Evolutionary conservation across 2,113 vertebrate genomes (phyloP).

Genomic region (Tragelaphus imberbis): DNA sequence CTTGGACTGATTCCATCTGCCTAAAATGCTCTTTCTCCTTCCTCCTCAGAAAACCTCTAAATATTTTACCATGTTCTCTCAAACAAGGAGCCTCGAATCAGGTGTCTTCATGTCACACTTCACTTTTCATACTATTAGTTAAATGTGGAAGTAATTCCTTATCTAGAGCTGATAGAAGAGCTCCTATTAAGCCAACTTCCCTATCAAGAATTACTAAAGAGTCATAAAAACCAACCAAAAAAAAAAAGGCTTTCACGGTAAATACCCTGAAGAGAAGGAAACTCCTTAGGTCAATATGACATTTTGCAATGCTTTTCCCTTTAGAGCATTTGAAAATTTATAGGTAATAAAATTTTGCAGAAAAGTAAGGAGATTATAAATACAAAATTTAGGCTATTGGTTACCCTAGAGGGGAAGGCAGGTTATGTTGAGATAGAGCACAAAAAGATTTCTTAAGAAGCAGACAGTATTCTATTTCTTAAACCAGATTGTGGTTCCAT

Average conservation of each 20-base stretch:
- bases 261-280: background rate
- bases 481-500: background rate
- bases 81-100: background rate
- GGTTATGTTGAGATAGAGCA: background rate
- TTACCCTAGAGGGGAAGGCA: background rate
- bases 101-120: background rate
- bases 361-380: background rate
- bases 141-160: background rate
- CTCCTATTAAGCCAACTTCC: background rate
- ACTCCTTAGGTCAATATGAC: background rate
- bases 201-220: background rate
- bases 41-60: background rate
- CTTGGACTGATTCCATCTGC: background rate
- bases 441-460: background rate
- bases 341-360: background rate
- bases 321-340: background rate
- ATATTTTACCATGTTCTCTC: background rate
- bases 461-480: background rate
- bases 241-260: background rate
- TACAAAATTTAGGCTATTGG: background rate
- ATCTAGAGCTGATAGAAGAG: background rate
- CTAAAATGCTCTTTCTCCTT: background rate
- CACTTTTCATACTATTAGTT: background rate
- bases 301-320: background rate
- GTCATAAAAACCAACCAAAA: background rate